Conservation (phyloP, 2,888 invertebrate species). For the Rhamphomyia laevipes region DNA sequence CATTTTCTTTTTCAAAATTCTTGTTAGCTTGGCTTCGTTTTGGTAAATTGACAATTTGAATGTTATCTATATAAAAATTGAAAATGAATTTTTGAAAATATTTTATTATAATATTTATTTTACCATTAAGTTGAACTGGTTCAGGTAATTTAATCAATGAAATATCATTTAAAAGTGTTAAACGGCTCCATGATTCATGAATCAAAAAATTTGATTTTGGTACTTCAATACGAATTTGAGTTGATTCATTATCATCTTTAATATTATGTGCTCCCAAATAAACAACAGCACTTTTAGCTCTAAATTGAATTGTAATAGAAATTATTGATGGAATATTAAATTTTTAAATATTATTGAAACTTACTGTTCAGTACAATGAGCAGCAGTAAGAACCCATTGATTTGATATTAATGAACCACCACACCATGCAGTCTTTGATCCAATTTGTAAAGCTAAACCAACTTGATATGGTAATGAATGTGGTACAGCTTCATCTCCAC, state of each 20-base stretch:
- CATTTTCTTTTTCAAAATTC: slow-evolving; percentile 11
- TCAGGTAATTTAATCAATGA: slow-evolving; percentile 8
- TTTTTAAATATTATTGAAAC: neutral
- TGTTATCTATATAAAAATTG: slow-evolving; percentile 3
- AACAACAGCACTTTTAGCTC: slow-evolving; percentile 6
- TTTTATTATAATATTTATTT: neutral
- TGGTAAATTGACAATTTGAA: slow-evolving; percentile 6
- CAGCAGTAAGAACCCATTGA: slow-evolving; percentile 7
- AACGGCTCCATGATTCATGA: neutral
- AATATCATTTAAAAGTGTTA: slow-evolving; percentile 7
- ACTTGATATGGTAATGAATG: slow-evolving; percentile 33
- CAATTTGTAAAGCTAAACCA: slow-evolving; percentile 24
- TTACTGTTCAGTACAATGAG: slow-evolving; percentile 7
- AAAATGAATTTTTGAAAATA: neutral
- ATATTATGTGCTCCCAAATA: slow-evolving; percentile 11
- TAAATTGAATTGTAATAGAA: neutral
- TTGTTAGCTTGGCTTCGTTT: neutral
- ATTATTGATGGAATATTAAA: neutral
- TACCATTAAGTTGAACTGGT: slow-evolving; percentile 6
- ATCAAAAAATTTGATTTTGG: neutral
- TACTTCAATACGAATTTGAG: slow-evolving; percentile 1
- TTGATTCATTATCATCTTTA: neutral
- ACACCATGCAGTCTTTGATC: slow-evolving; percentile 20
- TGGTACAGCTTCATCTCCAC: slow-evolving; percentile 29
- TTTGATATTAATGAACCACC: slow-evolving; percentile 26